Evolutionary conservation across 2,797 vertebrate species (phyloP), one percentile per base, ranked within the genome.

Genomic region (Lacerta viridis): DNA sequence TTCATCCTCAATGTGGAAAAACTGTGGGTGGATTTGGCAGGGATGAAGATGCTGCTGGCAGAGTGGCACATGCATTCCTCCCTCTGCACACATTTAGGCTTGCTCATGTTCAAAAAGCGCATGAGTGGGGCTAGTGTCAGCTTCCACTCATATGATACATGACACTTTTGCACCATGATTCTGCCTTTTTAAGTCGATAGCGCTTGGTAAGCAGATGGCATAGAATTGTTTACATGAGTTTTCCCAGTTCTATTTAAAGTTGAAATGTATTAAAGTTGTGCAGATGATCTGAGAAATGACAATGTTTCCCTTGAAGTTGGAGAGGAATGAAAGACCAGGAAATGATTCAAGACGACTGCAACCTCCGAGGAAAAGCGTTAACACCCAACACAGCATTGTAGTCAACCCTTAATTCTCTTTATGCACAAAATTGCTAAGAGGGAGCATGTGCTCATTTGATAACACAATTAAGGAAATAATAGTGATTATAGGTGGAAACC

Each of bases 151-250:
- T 55, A 43, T 0, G 4, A 88, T 29, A 18, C 27, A 55, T 55
- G 50, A 25, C 10, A 3, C n/a, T 72, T 74, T 74, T 74, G 71
- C 17, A 39, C 33, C 15, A 20, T 41, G 39, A 76, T 46, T 79
- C 66, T 89, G 66, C 23, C 29, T 27, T 85, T 82, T 46, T 6
- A 39, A 85, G 79, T 79, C 79, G 41, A 11, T 80, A 87, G 59
- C 29, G 10, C 86, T 66, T 10, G 59, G 46, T 50, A 86, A 83
- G 68, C 83, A 92, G 80, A 88, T 84, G 76, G 83, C 15, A 29
- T 11, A 64, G 39, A 64, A 86, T 3, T 36, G 87, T 13, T 76
- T 36, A 64, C 79, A 15, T 59, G 20, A 36, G 8, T 61, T 39
- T 80, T 79, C 46, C 55, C n/a, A 41, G 55, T 76, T 13, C 29